Conservation (phyloP, 2,888 invertebrate genomes). For the Peribatodes rhomboidaria region DNA sequence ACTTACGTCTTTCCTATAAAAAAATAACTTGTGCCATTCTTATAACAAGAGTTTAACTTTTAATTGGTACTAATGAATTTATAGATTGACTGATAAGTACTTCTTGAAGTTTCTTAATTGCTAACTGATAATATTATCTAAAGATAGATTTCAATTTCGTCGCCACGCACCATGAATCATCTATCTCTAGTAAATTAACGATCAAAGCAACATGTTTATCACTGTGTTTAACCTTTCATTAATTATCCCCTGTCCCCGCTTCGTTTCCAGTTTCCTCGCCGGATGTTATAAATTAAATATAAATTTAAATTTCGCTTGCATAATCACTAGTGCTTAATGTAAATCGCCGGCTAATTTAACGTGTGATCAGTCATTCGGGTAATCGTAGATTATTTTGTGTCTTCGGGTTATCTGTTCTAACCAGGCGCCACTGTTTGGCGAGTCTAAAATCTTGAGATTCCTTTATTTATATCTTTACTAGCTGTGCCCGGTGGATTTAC, state of each 20-base stretch:
- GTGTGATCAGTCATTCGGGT: constrained; percentile 24
- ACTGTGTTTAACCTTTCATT: constrained; percentile 26
- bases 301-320: constrained; percentile 39
- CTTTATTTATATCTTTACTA: no score
- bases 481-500: no score
- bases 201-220: constrained; percentile 26
- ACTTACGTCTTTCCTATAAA: no score
- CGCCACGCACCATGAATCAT: constrained; percentile 11
- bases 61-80: no score
- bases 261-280: constrained; percentile 28
- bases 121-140: neutral
- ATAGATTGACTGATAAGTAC: no score
- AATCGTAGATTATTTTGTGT: constrained; percentile 21
- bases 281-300: constrained; percentile 31
- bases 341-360: constrained; percentile 26
- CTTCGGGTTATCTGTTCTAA: constrained; percentile 4
- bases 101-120: neutral
- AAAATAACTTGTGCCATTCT: no score
- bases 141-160: constrained; percentile 10
- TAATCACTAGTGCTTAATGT: constrained; percentile 36
- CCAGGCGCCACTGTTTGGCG: constrained; percentile 15
- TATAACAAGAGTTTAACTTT: no score
- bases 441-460: neutral
- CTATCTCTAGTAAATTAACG: constrained; percentile 12
- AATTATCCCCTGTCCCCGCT: constrained; percentile 20